These are phyloP conservation scores for Synergus laeviventris DNA, from an alignment of 2,888 invertebrate species.

Conservation along the genomic window DNA sequence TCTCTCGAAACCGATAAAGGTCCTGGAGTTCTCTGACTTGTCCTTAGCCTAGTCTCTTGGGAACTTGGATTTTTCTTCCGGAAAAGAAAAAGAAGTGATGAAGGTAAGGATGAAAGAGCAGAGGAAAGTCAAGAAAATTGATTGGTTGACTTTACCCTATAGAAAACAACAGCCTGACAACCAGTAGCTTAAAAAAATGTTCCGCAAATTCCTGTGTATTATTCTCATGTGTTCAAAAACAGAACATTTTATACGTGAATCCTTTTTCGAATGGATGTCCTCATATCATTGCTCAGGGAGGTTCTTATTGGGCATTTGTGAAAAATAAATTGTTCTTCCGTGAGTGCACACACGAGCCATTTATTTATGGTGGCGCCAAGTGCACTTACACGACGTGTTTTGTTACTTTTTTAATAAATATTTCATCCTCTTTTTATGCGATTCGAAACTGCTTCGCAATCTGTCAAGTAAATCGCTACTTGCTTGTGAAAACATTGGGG, in stretches of 20 bases:
- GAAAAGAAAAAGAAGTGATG: constrained; percentile 14
- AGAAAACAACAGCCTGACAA: constrained; percentile 13
- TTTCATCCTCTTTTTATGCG: constrained; percentile 27
- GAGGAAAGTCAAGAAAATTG: constrained; percentile 18
- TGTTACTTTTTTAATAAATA: constrained; percentile 4
- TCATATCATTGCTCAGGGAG: constrained; percentile 45
- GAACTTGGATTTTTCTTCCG: constrained; percentile 11
- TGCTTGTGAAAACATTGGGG: constrained; percentile 25
- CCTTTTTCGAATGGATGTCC: constrained; percentile 45
- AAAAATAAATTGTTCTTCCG: constrained; percentile 60
- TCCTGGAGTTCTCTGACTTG: constrained; percentile 15
- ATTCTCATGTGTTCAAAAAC: constrained; percentile 3
- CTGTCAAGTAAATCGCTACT: constrained; percentile 37
- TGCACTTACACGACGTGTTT: constrained; percentile 23
- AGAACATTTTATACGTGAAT: constrained; percentile 48
- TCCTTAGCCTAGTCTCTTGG: neutral
- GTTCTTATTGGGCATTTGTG: constrained; percentile 47
- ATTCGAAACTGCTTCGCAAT: constrained; percentile 34
- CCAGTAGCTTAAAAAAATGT: neutral
- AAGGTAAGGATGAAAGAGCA: neutral
- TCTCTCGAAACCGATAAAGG: constrained; percentile 37
- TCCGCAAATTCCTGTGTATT: neutral
- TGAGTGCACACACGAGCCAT: constrained; percentile 54
- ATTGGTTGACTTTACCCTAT: constrained; percentile 11
- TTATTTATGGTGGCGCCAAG: constrained; percentile 59